Conservation (phyloP, 2,113 vertebrate genomes). For the Gavialis gangeticus region DNA sequence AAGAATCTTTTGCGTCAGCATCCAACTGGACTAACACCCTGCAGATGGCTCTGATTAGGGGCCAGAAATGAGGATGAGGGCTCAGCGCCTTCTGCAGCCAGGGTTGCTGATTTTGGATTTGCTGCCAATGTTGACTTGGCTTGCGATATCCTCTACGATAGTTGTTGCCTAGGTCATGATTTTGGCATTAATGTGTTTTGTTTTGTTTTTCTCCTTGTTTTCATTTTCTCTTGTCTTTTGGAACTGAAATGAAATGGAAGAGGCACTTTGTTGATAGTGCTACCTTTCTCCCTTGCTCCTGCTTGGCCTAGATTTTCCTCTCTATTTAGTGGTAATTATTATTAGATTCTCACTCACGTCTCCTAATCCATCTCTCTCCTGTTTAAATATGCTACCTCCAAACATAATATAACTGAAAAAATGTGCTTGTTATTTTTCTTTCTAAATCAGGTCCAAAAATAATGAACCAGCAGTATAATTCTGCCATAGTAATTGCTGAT, state of each 20-base stretch:
- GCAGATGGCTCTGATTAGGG: not conserved
- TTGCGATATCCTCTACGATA: not conserved
- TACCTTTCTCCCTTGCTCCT: not conserved
- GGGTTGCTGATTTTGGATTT: not conserved
- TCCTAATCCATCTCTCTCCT: constrained; percentile 14
- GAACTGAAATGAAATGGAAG: not conserved
- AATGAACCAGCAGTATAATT: not conserved
- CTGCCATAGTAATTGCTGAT: not conserved
- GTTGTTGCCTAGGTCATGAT: not conserved
- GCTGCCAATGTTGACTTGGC: not conserved
- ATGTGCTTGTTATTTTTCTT: constrained; percentile 31
- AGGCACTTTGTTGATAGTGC: not conserved
- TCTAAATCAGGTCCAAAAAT: constrained; percentile 17
- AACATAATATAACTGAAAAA: constrained; percentile 39
- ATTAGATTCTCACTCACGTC: constrained; percentile 9
- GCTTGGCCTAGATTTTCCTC: not conserved
- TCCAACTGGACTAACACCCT: not conserved
- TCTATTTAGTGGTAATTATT: not conserved
- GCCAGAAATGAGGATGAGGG: not conserved
- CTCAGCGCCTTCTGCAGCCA: not conserved
- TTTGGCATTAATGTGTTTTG: not conserved
- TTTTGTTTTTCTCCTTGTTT: constrained; percentile 9
- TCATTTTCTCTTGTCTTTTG: not conserved
- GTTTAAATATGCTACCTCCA: not conserved
- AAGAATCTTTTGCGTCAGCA: not conserved